Evolutionary conservation across 2,113 vertebrate species (phyloP).

Genomic region (Sinosuthora webbiana): DNA sequence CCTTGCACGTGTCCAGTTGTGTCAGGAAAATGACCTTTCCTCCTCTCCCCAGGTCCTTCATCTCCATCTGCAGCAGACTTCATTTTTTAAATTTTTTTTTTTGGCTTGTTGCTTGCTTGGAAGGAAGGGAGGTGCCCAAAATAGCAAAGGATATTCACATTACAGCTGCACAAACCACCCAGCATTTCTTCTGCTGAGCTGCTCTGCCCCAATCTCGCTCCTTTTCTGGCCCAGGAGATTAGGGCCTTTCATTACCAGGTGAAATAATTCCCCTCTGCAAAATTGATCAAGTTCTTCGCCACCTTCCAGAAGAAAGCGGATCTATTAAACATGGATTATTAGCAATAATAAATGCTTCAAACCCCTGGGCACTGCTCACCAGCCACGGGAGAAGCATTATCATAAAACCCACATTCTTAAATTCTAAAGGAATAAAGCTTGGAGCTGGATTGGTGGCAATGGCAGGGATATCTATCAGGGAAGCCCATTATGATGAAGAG

Average conservation of each 20-base stretch:
- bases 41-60: not conserved
- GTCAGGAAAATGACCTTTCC: not conserved
- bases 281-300: not conserved
- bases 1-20: not conserved
- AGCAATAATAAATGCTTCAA: constrained; percentile 40
- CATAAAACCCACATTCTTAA: constrained; percentile 2
- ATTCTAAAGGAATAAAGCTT: not conserved
- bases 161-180: not conserved
- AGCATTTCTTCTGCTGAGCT: not conserved
- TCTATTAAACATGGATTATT: constrained; percentile 33
- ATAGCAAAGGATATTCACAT: not conserved
- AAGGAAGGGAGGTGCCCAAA: not conserved
- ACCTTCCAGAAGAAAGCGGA: not conserved
- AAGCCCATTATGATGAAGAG: constrained; percentile 37
- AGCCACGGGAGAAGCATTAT: not conserved
- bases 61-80: not conserved
- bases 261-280: not conserved
- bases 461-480: constrained; percentile 21
- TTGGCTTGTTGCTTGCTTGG: not conserved
- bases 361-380: not conserved
- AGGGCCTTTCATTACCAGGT: constrained; percentile 1
- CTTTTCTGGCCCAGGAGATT: not conserved
- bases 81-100: not conserved
- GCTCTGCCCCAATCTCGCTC: not conserved
- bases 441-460: not conserved